Evolutionary conservation across 2,888 invertebrate species (phyloP), one percentile per base, ranked within the genome.

Genomic region (Dasypolia templi): DNA sequence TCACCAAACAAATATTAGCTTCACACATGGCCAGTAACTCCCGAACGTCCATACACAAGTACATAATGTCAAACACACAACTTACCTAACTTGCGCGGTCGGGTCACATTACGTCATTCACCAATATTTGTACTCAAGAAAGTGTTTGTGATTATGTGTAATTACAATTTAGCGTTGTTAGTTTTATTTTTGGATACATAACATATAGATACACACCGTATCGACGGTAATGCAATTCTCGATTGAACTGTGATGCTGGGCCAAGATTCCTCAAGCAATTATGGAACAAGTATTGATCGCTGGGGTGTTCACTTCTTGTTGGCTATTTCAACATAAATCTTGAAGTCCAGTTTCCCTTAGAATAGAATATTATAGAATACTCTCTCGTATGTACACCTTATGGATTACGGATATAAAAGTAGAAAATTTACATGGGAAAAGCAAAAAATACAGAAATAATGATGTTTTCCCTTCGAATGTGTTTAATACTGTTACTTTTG

Each of bases 81-180:
- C 70, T 84, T 84, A 64, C 83, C 68, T 82, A 75, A 83, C 81
- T 56, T 17, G 29, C 49, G 59, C 69, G 64, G 74, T 65, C 63
- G 68, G 84, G 78, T 76, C 86, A 72, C 26, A 11, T 84, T 85
- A 65, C 81, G 59, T 72, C 85, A 81, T 53, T 12, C 3, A 72
- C 56, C 26, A 73, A 82, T 82, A 79, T 72, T 79, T 82, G 65
- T 75, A 49, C 68, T 9, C 22, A 79, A 72, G 75, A 79, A 81
- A 83, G 81, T 83, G 62, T 59, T 67, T 67, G 46, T 32, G 39
- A 70, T 75, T 75, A 42, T 44, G 44, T 14, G 11, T 29, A 44
- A 62, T 79, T 79, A 61, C 51, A 58, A 62, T 75, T 42, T 46
- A 39, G 35, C 19, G n/a, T 5, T 53, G 53, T 46, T 53, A 39